A percentile compares a stretch with the other conserved stretches of the same genome.
Evolutionary conservation across 2,888 invertebrate species (phyloP).

Genomic region (Polydrusus pterygomalis): DNA sequence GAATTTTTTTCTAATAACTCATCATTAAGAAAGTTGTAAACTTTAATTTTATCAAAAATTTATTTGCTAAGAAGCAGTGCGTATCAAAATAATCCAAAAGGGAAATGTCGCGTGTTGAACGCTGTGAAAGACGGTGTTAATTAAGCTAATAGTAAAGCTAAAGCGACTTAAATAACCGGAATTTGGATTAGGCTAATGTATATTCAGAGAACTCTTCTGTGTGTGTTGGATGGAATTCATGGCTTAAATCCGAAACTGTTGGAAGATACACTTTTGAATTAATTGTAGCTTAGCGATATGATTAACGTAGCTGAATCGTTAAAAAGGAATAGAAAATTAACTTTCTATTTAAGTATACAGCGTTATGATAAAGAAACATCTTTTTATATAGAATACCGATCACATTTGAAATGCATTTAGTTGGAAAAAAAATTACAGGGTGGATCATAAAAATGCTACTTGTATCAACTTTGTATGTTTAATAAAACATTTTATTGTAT

Average conservation of each 20-base stretch:
- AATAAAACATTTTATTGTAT: too few species aligned
- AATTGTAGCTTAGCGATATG: constrained; percentile 18
- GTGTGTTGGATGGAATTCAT: constrained; percentile 34
- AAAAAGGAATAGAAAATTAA: too few species aligned
- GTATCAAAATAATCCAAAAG: constrained; percentile 34
- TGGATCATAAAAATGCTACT: too few species aligned
- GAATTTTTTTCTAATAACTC: too few species aligned
- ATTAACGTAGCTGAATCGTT: constrained; percentile 5
- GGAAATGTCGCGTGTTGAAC: constrained; percentile 15
- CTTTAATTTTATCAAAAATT: constrained; percentile 8
- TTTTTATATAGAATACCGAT: too few species aligned
- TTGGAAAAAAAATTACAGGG: too few species aligned
- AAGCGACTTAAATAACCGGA: constrained; percentile 32
- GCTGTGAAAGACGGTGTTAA: constrained; percentile 32
- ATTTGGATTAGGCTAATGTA: constrained; percentile 32
- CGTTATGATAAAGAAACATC: too few species aligned
- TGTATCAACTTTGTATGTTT: too few species aligned
- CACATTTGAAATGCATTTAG: too few species aligned
- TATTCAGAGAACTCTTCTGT: constrained; percentile 33
- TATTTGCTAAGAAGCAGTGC: constrained; percentile 19
- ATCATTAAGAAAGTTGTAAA: too few species aligned
- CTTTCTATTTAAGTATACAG: too few species aligned
- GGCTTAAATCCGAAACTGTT: constrained; percentile 26
- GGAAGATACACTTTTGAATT: constrained; percentile 20
- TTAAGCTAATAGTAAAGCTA: constrained; percentile 34